phyloP scores from a whole-genome alignment of 2,888 invertebrate species.

The Tyria jacobaeae region DNA sequence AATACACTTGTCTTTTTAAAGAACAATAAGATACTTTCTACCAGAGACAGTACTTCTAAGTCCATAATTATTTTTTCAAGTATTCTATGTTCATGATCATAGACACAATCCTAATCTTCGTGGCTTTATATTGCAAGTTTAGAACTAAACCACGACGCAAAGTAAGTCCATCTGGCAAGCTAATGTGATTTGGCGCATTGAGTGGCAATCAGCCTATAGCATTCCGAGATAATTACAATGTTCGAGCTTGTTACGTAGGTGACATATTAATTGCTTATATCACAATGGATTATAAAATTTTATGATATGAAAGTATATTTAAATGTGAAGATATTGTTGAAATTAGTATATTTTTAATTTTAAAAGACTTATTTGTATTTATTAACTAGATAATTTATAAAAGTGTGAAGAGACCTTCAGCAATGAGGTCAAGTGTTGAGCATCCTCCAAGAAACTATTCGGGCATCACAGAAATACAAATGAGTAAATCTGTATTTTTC shows the following conservation, averaged over 20 bases:
- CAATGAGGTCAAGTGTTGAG: too few species aligned
- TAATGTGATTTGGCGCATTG: slow-evolving; percentile 15
- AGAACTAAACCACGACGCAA: neutral
- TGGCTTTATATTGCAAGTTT: neutral
- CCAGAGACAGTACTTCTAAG: neutral
- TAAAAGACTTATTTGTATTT: neutral
- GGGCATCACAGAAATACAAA: too few species aligned
- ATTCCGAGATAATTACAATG: slow-evolving; percentile 16
- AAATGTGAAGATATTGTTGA: neutral
- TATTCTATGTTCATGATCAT: neutral
- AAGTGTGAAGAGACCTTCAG: too few species aligned
- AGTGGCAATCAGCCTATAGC: slow-evolving; percentile 25
- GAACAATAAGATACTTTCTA: neutral
- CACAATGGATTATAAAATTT: neutral
- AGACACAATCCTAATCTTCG: neutral
- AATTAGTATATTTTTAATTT: neutral
- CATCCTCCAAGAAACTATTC: too few species aligned
- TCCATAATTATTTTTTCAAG: neutral
- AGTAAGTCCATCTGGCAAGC: slow-evolving; percentile 4
- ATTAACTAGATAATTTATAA: too few species aligned
- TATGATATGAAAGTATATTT: neutral
- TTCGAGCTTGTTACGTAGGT: neutral
- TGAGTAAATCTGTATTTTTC: too few species aligned
- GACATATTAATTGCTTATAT: neutral
- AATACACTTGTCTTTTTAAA: too few species aligned